Conservation (phyloP, 2,113 vertebrate genomes). For the Lichenostomus cassidix region DNA sequence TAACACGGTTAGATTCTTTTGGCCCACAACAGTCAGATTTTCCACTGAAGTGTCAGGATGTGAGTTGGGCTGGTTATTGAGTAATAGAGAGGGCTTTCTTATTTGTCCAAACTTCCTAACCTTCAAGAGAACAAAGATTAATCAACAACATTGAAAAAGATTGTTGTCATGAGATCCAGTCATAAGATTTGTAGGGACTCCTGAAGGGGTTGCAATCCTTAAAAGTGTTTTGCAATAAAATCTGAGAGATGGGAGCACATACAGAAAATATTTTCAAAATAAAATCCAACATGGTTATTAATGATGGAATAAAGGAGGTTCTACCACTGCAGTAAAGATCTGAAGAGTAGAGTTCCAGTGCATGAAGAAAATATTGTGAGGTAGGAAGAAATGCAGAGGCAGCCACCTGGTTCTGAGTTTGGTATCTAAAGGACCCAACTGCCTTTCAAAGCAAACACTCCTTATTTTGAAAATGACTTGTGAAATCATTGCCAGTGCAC, state of each 20-base stretch:
- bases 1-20: conserved; percentile 58
- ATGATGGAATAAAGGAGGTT: neutral
- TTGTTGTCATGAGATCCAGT: conserved; percentile 47
- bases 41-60: conserved; percentile 42
- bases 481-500: neutral
- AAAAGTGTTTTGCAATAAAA: conserved; percentile 32
- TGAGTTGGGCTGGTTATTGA: conserved; percentile 44
- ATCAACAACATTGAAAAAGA: conserved; percentile 42
- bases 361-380: neutral
- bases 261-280: neutral
- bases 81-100: conserved; percentile 41
- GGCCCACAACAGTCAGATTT: conserved; percentile 51
- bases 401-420: neutral
- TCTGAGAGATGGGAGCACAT: neutral
- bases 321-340: neutral
- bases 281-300: neutral
- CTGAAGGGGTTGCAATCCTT: conserved; percentile 19
- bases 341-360: neutral
- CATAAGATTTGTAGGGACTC: conserved; percentile 41
- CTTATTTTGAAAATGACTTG: neutral
- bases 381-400: neutral
- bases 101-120: conserved; percentile 45
- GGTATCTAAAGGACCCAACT: neutral
- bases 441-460: neutral
- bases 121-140: conserved; percentile 58